These are phyloP conservation scores for Hippocampus mohnikei DNA, from an alignment of 2,113 vertebrate species.

Conservation along the genomic window DNA sequence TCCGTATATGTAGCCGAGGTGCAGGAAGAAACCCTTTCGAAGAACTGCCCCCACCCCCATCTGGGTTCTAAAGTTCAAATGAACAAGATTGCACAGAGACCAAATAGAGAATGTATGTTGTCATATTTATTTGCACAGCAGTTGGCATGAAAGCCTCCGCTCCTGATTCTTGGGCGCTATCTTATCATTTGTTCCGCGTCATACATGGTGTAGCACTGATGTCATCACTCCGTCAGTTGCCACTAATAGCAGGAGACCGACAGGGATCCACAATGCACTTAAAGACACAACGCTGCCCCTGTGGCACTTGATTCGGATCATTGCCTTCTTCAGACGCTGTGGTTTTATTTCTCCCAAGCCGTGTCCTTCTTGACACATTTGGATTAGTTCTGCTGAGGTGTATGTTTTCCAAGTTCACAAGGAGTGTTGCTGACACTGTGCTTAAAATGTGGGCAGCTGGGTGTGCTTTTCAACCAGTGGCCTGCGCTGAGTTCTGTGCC, in stretches of 20 bases:
- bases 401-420: constrained; percentile 4
- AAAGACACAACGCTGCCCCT: constrained; percentile 61
- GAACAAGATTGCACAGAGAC: constrained; percentile 4
- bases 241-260: constrained; percentile 75
- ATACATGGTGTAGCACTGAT: constrained; percentile 65
- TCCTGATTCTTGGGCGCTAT: constrained; percentile 26
- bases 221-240: constrained; percentile 70
- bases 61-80: constrained; percentile 38
- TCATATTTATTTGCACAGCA: background rate
- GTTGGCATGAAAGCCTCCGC: constrained; percentile 11
- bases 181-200: constrained; percentile 26
- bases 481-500: constrained; percentile 48
- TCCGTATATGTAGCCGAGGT: constrained; percentile 27
- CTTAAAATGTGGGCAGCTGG: constrained; percentile 23
- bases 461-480: constrained; percentile 49
- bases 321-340: background rate
- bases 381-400: background rate
- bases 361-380: constrained; percentile 4
- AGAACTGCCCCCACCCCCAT: constrained; percentile 13
- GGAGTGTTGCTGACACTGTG: constrained; percentile 17
- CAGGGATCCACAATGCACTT: constrained; percentile 64
- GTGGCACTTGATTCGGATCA: constrained; percentile 27
- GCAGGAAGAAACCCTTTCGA: constrained; percentile 46
- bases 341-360: background rate
- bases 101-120: constrained; percentile 12